Conservation (phyloP, 2,113 vertebrate genomes). For the Pseudonaja textilis region DNA sequence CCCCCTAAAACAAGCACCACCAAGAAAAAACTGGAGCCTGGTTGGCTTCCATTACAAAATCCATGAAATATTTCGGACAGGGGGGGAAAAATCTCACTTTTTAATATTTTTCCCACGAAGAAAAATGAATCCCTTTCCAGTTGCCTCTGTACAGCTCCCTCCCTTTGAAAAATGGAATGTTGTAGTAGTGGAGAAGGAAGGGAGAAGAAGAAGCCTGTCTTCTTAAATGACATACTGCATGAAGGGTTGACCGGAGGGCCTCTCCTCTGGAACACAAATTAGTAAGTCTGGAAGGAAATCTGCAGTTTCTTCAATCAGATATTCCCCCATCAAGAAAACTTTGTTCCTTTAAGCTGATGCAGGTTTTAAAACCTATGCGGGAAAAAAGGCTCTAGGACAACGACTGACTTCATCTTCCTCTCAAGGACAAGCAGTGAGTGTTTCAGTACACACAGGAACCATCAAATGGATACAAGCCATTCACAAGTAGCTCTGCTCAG, state of each 20-base stretch:
- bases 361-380: constrained; percentile 57
- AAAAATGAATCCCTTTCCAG: constrained; percentile 43
- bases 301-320: constrained; percentile 54
- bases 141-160: constrained; percentile 49
- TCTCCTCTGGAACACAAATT: constrained; percentile 46
- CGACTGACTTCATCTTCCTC: constrained; percentile 57
- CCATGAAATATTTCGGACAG: constrained; percentile 53
- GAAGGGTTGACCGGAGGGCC: constrained; percentile 46
- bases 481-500: constrained; percentile 61
- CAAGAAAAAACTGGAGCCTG: constrained; percentile 46
- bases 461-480: constrained; percentile 61
- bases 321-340: constrained; percentile 45
- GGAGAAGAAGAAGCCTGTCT: constrained; percentile 33
- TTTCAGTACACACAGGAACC: constrained; percentile 53
- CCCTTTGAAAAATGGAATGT: constrained; percentile 56
- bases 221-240: constrained; percentile 42
- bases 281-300: constrained; percentile 50
- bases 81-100: constrained; percentile 16
- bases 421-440: constrained; percentile 57
- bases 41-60: constrained; percentile 29
- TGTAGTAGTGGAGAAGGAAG: constrained; percentile 24
- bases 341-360: constrained; percentile 51
- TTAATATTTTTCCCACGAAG: constrained; percentile 40
- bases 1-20: constrained; percentile 50
- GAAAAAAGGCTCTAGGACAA: constrained; percentile 60